Conservation (phyloP, 2,888 invertebrate species). For the Caenorhabditis japonica region DNA sequence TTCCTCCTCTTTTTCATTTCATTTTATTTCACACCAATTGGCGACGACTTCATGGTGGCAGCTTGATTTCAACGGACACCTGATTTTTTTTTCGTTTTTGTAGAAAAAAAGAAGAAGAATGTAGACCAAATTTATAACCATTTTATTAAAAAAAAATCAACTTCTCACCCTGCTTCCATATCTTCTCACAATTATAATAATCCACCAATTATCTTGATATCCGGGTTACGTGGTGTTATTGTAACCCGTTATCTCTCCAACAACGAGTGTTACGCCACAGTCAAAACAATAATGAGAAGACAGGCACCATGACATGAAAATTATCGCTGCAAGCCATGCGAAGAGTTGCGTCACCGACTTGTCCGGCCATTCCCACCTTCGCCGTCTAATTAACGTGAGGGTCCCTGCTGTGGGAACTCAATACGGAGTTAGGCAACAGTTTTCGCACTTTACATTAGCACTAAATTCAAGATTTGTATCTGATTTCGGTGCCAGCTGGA, state of each 20-base stretch:
- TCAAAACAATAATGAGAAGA: constrained; percentile 44
- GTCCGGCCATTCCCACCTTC: constrained; percentile 27
- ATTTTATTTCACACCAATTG: constrained; percentile 42
- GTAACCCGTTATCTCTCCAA: constrained; percentile 46
- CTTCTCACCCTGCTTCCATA: not conserved
- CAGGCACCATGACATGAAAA: constrained; percentile 41
- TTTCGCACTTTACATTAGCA: constrained; percentile 38
- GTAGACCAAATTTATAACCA: not conserved
- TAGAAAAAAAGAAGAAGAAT: not conserved
- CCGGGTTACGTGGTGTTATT: constrained; percentile 15
- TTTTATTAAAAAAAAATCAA: not conserved
- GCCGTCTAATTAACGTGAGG: constrained; percentile 19
- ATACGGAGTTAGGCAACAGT: constrained; percentile 13
- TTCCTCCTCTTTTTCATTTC: too few relatives aligned
- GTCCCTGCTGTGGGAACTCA: constrained; percentile 36
- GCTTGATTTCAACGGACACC: constrained; percentile 10
- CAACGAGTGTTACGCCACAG: constrained; percentile 32
- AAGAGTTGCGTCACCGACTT: constrained; percentile 35
- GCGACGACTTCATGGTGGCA: constrained; percentile 24
- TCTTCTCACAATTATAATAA: constrained; percentile 31
- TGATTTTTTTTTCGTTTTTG: not conserved
- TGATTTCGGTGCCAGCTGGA: constrained; percentile 11
- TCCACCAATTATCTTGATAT: constrained; percentile 14
- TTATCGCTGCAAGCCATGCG: constrained; percentile 17
- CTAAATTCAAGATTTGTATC: constrained; percentile 9